A percentile compares a stretch with the other conserved stretches of the same genome.
Evolutionary conservation across 2,888 invertebrate genomes (phyloP).

Genomic region (Ommatoiulus sabulosus): DNA sequence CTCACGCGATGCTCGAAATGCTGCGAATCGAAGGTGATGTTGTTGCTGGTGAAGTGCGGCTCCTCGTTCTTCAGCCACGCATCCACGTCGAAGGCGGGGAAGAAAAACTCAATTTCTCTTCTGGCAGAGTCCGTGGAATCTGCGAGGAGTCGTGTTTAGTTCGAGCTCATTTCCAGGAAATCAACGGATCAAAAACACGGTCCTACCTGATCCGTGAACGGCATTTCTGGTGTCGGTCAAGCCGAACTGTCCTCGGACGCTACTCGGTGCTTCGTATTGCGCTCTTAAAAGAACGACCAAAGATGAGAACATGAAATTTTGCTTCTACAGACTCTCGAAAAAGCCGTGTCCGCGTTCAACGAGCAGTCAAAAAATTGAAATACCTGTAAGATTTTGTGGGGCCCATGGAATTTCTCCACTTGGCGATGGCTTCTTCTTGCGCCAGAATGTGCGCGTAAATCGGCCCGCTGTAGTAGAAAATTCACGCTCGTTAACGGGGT

Average conservation of each 20-base stretch:
- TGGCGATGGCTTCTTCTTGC: constrained; percentile 78
- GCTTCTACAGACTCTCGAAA: too few relatives aligned
- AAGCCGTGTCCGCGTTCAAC: too few relatives aligned
- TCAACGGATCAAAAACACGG: background rate
- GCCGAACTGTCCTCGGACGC: constrained; percentile 86
- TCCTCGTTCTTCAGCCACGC: constrained; percentile 75
- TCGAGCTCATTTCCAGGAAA: constrained; percentile 64
- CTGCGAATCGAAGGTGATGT: constrained; percentile 47
- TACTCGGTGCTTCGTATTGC: constrained; percentile 80
- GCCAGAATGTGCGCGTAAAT: constrained; percentile 84
- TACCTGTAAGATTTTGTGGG: constrained; percentile 82
- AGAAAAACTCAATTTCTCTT: constrained; percentile 85
- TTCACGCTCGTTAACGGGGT: too few relatives aligned
- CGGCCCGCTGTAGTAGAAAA: constrained; percentile 77
- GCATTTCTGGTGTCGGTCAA: constrained; percentile 95
- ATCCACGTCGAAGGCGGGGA: constrained; percentile 81
- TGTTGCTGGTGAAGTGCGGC: constrained; percentile 1
- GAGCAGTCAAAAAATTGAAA: too few relatives aligned
- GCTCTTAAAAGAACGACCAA: constrained; percentile 74
- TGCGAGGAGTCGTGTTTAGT: constrained; percentile 65
- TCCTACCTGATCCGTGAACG: constrained; percentile 88
- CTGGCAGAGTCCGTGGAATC: constrained; percentile 81
- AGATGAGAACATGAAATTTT: background rate
- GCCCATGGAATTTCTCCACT: constrained; percentile 88
- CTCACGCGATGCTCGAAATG: constrained; percentile 44